Evolutionary conservation across 2,888 invertebrate genomes (phyloP), one percentile per base, ranked within the genome.

Genomic region (Halocaridina rubra): DNA sequence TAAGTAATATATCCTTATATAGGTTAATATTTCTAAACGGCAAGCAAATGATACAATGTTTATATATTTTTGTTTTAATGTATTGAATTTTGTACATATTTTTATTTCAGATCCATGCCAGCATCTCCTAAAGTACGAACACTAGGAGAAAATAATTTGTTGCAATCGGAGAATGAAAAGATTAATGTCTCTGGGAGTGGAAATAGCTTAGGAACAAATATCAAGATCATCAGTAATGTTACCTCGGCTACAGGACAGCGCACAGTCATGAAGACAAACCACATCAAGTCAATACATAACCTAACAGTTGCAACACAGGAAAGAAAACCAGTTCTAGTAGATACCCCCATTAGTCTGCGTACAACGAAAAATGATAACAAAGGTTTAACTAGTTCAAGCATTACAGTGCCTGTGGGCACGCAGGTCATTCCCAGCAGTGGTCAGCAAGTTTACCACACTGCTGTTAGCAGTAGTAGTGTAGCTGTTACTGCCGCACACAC

Each of bases 261-360:
- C 24, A 86, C 86, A 19, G 86, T 86, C 46, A 79, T 86, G 84
- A 86, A 86, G 72, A 81, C 85, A 24, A 88, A 87, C 72, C 89
- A 88, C 24, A 86, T 89, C 22, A 89, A 89, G 80, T 88, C 88
- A 8, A 90, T 91, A 76, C 88, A 88, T 30, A 86, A 85, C 90
- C 90, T 69, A 89, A 90, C 76, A 90, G 90, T 88, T 3, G 81
- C 80, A 16, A 82, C 81, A 32, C 84, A 82, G 32, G 88, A 88
- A 13, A 84, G 82, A 39, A 71, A 81, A 8, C 79, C 86, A 1
- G 84, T 88, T n/a, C 30, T 79, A 19, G 80, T 84, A 13, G 87
- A 82, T 69, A 87, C 79, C 13, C 71, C 80, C 2, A 67, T 84
- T 53, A 86, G 82, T 69, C 69, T 86, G n/a, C 85, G 85, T 32